Evolutionary conservation across 1,140 invertebrate genomes (phyloP), one percentile per base, ranked within the genome.

Genomic region (Caenorhabditis tropicalis): DNA sequence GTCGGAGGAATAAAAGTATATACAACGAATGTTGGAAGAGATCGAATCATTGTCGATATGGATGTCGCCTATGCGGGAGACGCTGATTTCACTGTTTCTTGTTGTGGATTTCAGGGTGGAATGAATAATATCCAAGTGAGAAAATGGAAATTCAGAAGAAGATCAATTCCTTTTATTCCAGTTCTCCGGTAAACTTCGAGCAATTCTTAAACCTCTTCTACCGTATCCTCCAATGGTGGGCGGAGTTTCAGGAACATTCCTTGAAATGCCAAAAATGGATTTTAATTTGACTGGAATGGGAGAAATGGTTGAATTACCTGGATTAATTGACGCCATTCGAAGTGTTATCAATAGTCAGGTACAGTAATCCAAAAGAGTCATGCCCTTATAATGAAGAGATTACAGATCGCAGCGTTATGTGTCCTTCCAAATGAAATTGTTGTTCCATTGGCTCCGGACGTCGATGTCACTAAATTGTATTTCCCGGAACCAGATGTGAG

Each of bases 241-340:
- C 10, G 90, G 90, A 36, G 79, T 91, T 33, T 87, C 87, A 1
- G 89, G 74, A 46, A 88, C 89, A 2, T 91, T 91, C 79, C 84
- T 91, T n/a, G 90, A 91, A 84, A 81, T 91, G 84, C 90, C 90
- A 7, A 87, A 85, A 70, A 82, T 88, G 48, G 86, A 89, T 82
- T 89, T 89, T 60, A 90, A 89, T 39, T 81, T 90, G 33, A 90
- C 89, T n/a, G 90, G 90, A 70, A 91, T 91, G 89, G 90, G 90
- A 21, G 90, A 91, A 82, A 89, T 91, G 79, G 88, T 91, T 7
- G 89, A 91, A 65, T 82, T 91, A 39, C 90, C 90, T 1, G 87
- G 88, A 16, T 79, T 91, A 12, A 91, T 91, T 15, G 85, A 88
- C 70, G 90, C 89, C 19, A 91, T 91, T 74, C 86, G 90, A 15